Evolutionary conservation across 2,797 vertebrate genomes (phyloP).

Genomic region (Notamacropus eugenii): DNA sequence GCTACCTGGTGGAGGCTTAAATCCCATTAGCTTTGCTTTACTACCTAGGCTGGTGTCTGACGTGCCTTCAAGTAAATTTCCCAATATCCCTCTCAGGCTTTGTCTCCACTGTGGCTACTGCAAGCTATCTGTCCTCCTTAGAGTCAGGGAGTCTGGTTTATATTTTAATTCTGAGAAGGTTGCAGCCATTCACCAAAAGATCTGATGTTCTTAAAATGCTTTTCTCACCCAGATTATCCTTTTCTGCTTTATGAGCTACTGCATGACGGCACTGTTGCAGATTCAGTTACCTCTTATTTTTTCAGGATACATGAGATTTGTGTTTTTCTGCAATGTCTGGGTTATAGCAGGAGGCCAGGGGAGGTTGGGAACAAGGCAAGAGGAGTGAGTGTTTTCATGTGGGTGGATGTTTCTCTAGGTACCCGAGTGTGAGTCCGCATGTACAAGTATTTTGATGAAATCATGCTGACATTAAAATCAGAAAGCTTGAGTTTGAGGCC

Average conservation of each 20-base stretch:
- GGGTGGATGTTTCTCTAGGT: constrained; percentile 76
- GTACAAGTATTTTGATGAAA: background rate
- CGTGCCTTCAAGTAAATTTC: constrained; percentile 45
- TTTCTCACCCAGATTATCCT: constrained; percentile 10
- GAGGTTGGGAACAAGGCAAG: constrained; percentile 63
- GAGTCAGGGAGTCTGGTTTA: constrained; percentile 12
- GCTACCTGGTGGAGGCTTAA: constrained; percentile 7
- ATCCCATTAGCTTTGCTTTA: constrained; percentile 35
- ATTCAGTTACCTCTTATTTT: constrained; percentile 60
- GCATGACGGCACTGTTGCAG: background rate
- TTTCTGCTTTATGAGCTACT: background rate
- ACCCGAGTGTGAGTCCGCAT: constrained; percentile 32
- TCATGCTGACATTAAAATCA: background rate
- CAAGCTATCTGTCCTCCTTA: constrained; percentile 22
- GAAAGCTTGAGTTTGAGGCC: background rate
- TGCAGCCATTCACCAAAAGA: constrained; percentile 27
- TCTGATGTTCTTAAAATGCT: background rate
- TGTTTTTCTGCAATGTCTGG: constrained; percentile 64
- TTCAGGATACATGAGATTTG: constrained; percentile 63
- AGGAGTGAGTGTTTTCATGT: constrained; percentile 69
- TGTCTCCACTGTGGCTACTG: constrained; percentile 11
- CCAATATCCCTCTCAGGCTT: constrained; percentile 29
- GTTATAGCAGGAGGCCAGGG: constrained; percentile 69
- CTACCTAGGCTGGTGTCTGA: constrained; percentile 5
- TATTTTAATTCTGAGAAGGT: constrained; percentile 43